phyloP scores from a whole-genome alignment of 1,140 invertebrate species.

The Meloidogyne exigua region DNA sequence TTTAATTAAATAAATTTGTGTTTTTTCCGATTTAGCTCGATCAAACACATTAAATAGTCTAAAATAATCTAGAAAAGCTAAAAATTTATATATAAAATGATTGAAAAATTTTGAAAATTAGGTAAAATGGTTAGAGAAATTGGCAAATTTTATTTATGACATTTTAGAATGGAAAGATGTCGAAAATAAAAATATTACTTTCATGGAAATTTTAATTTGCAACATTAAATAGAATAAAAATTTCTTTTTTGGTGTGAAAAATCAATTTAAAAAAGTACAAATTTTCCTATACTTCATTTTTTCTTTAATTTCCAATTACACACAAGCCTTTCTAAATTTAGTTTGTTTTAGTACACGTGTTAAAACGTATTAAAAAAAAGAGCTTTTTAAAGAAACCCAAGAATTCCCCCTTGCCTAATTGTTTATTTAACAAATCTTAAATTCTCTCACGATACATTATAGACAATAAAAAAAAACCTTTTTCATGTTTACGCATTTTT shows the following conservation, averaged over 20 bases:
- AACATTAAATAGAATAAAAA: no score
- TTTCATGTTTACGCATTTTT: constrained; percentile 2
- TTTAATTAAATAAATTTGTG: neutral
- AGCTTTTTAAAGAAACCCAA: neutral
- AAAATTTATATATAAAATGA: no score
- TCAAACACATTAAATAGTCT: neutral
- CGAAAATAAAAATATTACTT: no score
- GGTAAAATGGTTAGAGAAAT: no score
- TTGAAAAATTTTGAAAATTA: no score
- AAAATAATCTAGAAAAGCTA: neutral
- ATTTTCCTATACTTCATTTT: neutral
- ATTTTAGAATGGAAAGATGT: no score
- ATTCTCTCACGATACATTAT: neutral
- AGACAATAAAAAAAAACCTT: constrained; percentile 2
- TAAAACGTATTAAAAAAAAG: neutral
- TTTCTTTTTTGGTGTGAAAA: neutral
- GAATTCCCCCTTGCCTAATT: neutral
- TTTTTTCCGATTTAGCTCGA: neutral
- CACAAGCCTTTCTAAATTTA: constrained; percentile 7
- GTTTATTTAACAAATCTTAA: constrained; percentile 5
- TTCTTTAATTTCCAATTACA: constrained; percentile 1
- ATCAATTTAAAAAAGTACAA: neutral
- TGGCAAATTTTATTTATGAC: no score
- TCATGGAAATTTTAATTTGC: no score
- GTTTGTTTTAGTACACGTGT: constrained; percentile 6